These are phyloP conservation scores for Hemibagrus wyckioides DNA, from an alignment of 2,113 vertebrate species.

Conservation along the genomic window DNA sequence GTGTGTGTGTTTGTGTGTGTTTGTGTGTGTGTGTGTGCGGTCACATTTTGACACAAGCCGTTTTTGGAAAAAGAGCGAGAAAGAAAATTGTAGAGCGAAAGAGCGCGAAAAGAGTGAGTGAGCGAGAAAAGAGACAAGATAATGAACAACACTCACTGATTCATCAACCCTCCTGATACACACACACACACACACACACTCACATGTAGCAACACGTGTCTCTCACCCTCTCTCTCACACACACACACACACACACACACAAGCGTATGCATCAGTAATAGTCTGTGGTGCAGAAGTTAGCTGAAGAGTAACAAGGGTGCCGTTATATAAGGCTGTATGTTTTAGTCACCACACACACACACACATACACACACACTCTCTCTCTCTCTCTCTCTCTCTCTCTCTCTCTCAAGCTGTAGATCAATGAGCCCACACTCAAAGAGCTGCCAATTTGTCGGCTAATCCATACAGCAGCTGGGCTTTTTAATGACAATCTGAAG, in stretches of 20 bases:
- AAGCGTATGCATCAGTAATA: not conserved
- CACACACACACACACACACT: slow-evolving; percentile 9
- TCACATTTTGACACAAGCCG: not conserved
- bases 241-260: not conserved
- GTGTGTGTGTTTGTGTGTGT: too few relatives aligned
- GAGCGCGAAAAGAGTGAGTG: too few relatives aligned
- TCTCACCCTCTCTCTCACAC: not conserved
- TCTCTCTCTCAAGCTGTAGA: slow-evolving; percentile 6
- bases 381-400: slow-evolving; percentile 1
- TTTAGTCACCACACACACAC: slow-evolving; percentile 40
- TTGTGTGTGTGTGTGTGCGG: too few relatives aligned
- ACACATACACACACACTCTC: slow-evolving; percentile 36
- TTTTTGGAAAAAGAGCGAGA: not conserved
- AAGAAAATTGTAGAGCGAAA: not conserved
- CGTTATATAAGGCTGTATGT: not conserved
- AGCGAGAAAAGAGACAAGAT: slow-evolving; percentile 50
- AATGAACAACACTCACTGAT: slow-evolving; percentile 54
- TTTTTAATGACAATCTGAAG: slow-evolving; percentile 43
- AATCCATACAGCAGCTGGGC: slow-evolving; percentile 43
- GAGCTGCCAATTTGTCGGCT: slow-evolving; percentile 11
- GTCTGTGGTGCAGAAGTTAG: not conserved
- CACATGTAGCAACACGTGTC: not conserved
- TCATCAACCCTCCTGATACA: slow-evolving; percentile 46
- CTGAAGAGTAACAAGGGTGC: not conserved
- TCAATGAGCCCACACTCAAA: slow-evolving; percentile 7